These are phyloP conservation scores for Seriola quinqueradiata DNA, from an alignment of 2,113 vertebrate genomes.

Conservation along the genomic window DNA sequence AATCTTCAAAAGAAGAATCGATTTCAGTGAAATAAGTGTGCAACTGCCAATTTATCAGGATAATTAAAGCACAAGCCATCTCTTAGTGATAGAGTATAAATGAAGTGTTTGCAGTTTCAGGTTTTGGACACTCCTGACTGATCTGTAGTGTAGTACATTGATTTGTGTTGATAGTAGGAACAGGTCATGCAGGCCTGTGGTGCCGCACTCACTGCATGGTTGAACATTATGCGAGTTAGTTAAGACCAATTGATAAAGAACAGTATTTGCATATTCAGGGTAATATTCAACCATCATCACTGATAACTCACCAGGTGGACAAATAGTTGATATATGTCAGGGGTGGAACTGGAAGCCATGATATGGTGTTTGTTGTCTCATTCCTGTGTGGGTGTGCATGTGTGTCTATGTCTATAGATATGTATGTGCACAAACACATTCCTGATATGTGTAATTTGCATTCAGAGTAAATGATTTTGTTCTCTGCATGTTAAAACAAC, in stretches of 20 bases:
- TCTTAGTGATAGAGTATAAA: no score
- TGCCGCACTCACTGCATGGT: neutral
- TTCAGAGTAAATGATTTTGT: neutral
- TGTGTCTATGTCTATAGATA: constrained; percentile 7
- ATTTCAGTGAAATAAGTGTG: neutral
- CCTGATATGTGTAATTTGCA: constrained; percentile 44
- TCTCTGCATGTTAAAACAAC: constrained; percentile 7
- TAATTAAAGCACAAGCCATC: neutral
- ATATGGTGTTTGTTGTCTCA: constrained; percentile 22
- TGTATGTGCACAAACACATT: neutral
- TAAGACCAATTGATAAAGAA: constrained; percentile 30
- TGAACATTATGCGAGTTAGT: constrained; percentile 8
- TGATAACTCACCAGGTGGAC: constrained; percentile 75
- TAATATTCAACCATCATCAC: constrained; percentile 80
- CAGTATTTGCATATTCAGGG: constrained; percentile 82
- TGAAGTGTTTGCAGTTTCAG: no score
- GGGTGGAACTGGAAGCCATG: neutral
- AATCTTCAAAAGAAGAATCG: neutral
- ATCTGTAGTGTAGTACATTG: neutral
- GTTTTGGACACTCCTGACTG: neutral
- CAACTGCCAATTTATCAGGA: neutral
- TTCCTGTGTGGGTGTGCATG: neutral
- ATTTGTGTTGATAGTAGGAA: neutral
- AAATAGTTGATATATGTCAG: constrained; percentile 57
- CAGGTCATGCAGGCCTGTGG: neutral